Base-by-base conservation (phyloP, 1,140 invertebrate genomes). In the Oscheius sp. region DNA sequence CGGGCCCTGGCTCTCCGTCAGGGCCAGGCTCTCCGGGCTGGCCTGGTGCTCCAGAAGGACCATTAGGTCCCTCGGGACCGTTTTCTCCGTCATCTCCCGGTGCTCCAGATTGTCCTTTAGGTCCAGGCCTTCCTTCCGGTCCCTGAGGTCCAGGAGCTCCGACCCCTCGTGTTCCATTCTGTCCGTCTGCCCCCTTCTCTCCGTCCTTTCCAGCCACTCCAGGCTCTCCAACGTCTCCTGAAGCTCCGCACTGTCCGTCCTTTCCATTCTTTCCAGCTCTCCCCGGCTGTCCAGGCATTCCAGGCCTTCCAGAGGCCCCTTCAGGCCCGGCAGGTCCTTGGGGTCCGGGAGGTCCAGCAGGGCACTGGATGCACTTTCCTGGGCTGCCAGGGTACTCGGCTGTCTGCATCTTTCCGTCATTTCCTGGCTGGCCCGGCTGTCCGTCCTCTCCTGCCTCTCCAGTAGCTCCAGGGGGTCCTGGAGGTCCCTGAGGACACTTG, bases 361-460 rank as follows among this genome's bases (percentile, higher is more conserved):
- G 65, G 29, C 65, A 67, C 65, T 67, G 18, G 65, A 67, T 67
- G 65, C 66, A 68, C 2, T 3, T 3, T 23, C 32, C 26, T 10
- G 32, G 45, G 2, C 3, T 18, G n/a, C n/a, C 13, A 13, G 58
- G n/a, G 20, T 32, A 55, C 38, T 34, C 42, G 49, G 68, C 10
- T 13, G 29, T 42, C 15, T 36, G 38, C n/a, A 13, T 23, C 10
- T n/a, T n/a, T 61, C 68, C 68, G 4, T 28, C 26, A 35, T 61
- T 49, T 38, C 68, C 68, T 35, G 68, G n/a, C 3, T 62, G 55
- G 45, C 67, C 67, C 13, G 67, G 34, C 2, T 70, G 55, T 42
- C 67, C 67, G 49, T 69, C 55, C 28, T 58, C 49, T 69, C 67
- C 67, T 28, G 49, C 32, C n/a, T 49, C 67, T 68, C 67, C 67